Conservation (phyloP, 2,113 vertebrate species). For the Carollia perspicillata region DNA sequence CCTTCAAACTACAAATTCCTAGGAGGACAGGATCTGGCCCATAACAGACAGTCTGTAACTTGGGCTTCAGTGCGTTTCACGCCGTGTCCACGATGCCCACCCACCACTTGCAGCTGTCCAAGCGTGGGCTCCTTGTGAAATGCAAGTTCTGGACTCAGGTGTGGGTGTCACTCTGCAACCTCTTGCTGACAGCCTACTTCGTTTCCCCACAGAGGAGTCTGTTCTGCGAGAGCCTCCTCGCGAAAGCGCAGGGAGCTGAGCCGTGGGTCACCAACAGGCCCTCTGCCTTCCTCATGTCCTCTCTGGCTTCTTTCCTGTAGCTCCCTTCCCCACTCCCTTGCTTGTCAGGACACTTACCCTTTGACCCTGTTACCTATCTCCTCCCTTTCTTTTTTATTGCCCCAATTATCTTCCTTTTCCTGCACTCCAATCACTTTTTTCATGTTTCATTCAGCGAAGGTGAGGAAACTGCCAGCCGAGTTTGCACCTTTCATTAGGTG, state of each 20-base stretch:
- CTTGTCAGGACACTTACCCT: slow-evolving; percentile 32
- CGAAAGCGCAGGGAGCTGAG: background rate
- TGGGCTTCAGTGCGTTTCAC: background rate
- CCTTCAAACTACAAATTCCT: background rate
- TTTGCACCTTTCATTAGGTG: background rate
- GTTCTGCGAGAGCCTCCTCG: background rate
- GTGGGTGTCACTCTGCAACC: background rate
- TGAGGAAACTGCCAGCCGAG: background rate
- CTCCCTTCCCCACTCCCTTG: background rate
- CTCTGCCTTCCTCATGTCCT: background rate
- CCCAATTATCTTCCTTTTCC: background rate
- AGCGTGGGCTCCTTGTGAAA: background rate
- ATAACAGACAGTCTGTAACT: background rate
- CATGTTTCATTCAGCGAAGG: background rate
- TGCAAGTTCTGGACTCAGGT: accelerated
- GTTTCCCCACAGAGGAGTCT: background rate
- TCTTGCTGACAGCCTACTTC: background rate
- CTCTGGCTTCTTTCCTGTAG: background rate
- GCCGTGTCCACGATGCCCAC: accelerated
- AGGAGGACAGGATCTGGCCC: background rate
- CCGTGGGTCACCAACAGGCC: background rate
- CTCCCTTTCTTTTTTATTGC: slow-evolving; percentile 56
- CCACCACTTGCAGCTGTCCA: background rate
- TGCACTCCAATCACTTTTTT: background rate
- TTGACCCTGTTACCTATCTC: slow-evolving; percentile 12